Evolutionary conservation across 2,797 vertebrate genomes (phyloP), one percentile per base, ranked within the genome.

Genomic region (Presbytis comata): DNA sequence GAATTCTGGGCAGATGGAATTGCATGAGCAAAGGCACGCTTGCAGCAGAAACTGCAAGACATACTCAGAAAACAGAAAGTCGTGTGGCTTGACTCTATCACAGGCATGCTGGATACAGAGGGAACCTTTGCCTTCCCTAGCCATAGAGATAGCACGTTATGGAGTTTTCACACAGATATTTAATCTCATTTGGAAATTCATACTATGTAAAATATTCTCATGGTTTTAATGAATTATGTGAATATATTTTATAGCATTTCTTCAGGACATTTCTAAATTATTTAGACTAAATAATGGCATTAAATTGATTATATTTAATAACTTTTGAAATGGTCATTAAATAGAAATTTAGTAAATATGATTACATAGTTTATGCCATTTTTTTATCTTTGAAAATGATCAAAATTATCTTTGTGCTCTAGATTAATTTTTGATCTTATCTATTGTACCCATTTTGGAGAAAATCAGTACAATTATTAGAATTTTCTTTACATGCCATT

Each of bases 231-330:
- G 75, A 36, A 24, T 82, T 67, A 59, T 41, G 5, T 44, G 33
- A 89, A 67, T 83, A 93, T 44, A 93, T 83, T 93, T 96, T 70
- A 57, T 50, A 93, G 30, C 5, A 91, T 93, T 93, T 96, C 55
- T 96, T 90, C 22, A 70, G n/a, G 36, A 90, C 7, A 59, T 83
- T 88, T 95, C 72, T 72, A 95, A 94, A 57, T 95, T 79, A 67
- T 50, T 89, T 93, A 93, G 79, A 83, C 33, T 85, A 91, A 82
- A 79, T 61, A 94, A 64, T 76, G 46, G 24, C 13, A 87, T 72
- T 55, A 78, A 75, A 70, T 72, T 85, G n/a, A 95, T 84, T 74
- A 28, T 1, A 95, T 76, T 92, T 70, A 90, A 46, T 86, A 91
- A 91, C 88, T 24, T 26, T 90, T 93, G 89, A 87, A 88, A 74